phyloP scores from a whole-genome alignment of 2,888 invertebrate genomes.

The Boloria selene region DNA sequence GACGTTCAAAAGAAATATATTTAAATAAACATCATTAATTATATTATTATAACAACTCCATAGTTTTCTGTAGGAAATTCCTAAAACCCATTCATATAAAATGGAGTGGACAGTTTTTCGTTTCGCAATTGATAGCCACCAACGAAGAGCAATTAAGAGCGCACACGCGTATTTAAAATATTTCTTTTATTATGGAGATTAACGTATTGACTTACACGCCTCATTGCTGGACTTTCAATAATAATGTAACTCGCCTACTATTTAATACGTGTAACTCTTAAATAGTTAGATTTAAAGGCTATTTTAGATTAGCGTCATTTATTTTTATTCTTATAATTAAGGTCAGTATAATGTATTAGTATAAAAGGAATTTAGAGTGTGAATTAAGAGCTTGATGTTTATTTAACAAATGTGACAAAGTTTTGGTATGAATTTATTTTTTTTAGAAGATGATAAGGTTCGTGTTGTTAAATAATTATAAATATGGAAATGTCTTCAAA shows the following conservation, averaged over 20 bases:
- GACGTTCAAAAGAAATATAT: background rate
- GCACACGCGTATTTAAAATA: conserved; percentile 71
- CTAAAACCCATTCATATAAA: conserved; percentile 62
- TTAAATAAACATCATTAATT: background rate
- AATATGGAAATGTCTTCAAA: no score
- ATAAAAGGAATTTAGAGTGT: conserved; percentile 9
- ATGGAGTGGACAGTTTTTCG: conserved; percentile 76
- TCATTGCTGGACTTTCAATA: conserved; percentile 43
- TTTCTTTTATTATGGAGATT: conserved; percentile 79
- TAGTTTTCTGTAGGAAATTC: conserved; percentile 52
- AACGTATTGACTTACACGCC: conserved; percentile 69
- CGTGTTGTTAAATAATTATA: no score
- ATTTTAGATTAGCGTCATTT: conserved; percentile 13
- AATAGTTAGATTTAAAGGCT: background rate
- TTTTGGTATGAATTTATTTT: background rate
- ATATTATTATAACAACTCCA: conserved; percentile 46
- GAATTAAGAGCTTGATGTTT: background rate
- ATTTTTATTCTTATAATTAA: conserved; percentile 26
- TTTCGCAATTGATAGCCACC: conserved; percentile 77
- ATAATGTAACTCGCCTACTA: background rate
- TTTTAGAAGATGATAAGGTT: no score
- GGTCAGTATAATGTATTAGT: conserved; percentile 17
- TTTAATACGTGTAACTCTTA: conserved; percentile 7
- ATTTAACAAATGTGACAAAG: background rate
- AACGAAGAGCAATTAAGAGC: conserved; percentile 73